Conservation (phyloP, 2,113 vertebrate genomes). For the Argyrosomus japonicus region DNA sequence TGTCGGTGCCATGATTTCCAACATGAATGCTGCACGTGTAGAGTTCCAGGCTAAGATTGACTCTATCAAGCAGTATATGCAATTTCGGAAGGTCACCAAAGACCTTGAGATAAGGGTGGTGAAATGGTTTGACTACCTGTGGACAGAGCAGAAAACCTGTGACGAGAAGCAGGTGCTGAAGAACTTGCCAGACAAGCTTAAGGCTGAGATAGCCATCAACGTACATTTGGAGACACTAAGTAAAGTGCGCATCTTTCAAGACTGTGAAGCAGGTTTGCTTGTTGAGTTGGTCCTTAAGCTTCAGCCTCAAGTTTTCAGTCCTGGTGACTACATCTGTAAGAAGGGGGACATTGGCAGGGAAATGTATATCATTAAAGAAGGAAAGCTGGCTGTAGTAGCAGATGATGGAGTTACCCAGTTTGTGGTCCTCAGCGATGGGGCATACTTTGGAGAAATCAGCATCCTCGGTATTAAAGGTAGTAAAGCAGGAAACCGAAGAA, state of each 20-base stretch:
- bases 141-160: conserved; percentile 78
- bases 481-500: conserved; percentile 81
- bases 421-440: conserved; percentile 79
- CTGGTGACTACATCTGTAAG: conserved; percentile 80
- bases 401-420: conserved; percentile 81
- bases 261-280: conserved; percentile 79
- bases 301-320: conserved; percentile 80
- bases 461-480: conserved; percentile 81
- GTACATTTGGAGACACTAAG: conserved; percentile 77
- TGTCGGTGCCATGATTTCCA: conserved; percentile 81
- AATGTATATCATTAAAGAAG: conserved; percentile 82
- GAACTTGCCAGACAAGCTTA: conserved; percentile 79
- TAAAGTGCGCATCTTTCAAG: conserved; percentile 81
- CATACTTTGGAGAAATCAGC: conserved; percentile 82
- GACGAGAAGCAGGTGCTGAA: conserved; percentile 78
- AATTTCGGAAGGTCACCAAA: conserved; percentile 78
- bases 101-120: conserved; percentile 75
- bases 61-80: conserved; percentile 81
- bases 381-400: conserved; percentile 78
- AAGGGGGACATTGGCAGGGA: conserved; percentile 81
- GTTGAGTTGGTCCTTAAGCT: conserved; percentile 80
- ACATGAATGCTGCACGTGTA: conserved; percentile 73
- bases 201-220: conserved; percentile 80
- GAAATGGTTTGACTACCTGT: conserved; percentile 82
- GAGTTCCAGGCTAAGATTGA: conserved; percentile 81